These are phyloP conservation scores for Drosophila incognita DNA, from an alignment of 2,888 invertebrate genomes.

Conservation along the genomic window DNA sequence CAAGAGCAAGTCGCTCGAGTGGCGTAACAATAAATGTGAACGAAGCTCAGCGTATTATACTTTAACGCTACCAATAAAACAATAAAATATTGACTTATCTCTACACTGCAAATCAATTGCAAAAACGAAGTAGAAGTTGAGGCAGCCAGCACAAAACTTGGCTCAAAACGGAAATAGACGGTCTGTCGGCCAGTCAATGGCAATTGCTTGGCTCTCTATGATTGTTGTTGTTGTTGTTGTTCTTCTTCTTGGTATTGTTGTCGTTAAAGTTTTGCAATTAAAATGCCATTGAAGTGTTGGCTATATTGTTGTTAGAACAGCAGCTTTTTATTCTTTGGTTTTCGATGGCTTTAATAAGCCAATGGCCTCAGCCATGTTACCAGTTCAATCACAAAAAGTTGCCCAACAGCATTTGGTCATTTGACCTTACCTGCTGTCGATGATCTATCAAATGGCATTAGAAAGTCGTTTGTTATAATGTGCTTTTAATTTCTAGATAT, in stretches of 20 bases:
- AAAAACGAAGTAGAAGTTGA: slow-evolving; percentile 31
- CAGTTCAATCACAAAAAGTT: slow-evolving; percentile 27
- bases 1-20: slow-evolving; percentile 31
- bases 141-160: slow-evolving; percentile 20
- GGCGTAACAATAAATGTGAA: slow-evolving; percentile 61
- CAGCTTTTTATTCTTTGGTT: background rate
- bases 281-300: slow-evolving; percentile 65
- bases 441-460: slow-evolving; percentile 31
- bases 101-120: slow-evolving; percentile 57
- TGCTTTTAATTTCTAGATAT: slow-evolving; percentile 25
- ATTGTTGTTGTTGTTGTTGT: slow-evolving; percentile 7
- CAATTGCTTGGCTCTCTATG: slow-evolving; percentile 17
- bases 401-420: slow-evolving; percentile 28
- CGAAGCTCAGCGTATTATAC: slow-evolving; percentile 45
- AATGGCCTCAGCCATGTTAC: slow-evolving; percentile 40
- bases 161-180: slow-evolving; percentile 49
- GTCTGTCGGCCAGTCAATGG: slow-evolving; percentile 41
- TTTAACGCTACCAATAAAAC: slow-evolving; percentile 50
- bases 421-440: slow-evolving; percentile 6
- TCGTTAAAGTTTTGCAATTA: slow-evolving; percentile 71
- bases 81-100: slow-evolving; percentile 68
- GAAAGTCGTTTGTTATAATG: slow-evolving; percentile 37
- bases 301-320: slow-evolving; percentile 16
- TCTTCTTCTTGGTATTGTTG: slow-evolving; percentile 39
- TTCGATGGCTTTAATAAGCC: slow-evolving; percentile 45